These are phyloP conservation scores for Caenorhabditis auriculariae DNA, from an alignment of 2,888 invertebrate genomes.

Conservation along the genomic window DNA sequence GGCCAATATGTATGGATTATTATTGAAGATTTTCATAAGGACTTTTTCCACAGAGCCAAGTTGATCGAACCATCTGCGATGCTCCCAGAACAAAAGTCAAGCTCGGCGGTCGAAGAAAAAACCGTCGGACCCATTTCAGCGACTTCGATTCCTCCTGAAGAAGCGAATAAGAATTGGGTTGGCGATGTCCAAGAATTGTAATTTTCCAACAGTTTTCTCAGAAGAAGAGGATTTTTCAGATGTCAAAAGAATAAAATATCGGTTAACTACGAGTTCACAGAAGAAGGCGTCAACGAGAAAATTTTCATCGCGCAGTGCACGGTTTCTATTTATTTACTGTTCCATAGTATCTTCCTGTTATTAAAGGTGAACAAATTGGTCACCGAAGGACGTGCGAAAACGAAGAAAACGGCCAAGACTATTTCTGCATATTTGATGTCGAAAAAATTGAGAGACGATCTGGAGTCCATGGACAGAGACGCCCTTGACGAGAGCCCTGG, in stretches of 20 bases:
- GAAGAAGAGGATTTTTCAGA: conserved; percentile 2
- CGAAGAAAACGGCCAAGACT: conserved; percentile 94
- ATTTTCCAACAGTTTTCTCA: not conserved
- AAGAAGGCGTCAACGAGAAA: not conserved
- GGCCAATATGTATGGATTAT: conserved; percentile 28
- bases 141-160: not conserved
- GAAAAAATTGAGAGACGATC: conserved; percentile 26
- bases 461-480: conserved; percentile 7
- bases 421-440: conserved; percentile 89
- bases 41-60: not conserved
- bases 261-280: not conserved
- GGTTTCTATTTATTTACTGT: conserved; percentile 69
- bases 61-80: no score
- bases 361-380: conserved; percentile 18
- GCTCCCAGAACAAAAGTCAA: no score
- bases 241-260: conserved; percentile 79
- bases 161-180: conserved; percentile 76
- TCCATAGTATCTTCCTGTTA: not conserved
- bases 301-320: conserved; percentile 85
- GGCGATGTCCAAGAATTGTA: conserved; percentile 81
- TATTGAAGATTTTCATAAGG: no score
- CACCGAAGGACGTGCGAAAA: conserved; percentile 74
- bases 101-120: no score
- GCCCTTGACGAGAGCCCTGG: not conserved
- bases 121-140: no score